These are phyloP conservation scores for Merluccius polli DNA, from an alignment of 2,797 vertebrate genomes.

Conservation along the genomic window DNA sequence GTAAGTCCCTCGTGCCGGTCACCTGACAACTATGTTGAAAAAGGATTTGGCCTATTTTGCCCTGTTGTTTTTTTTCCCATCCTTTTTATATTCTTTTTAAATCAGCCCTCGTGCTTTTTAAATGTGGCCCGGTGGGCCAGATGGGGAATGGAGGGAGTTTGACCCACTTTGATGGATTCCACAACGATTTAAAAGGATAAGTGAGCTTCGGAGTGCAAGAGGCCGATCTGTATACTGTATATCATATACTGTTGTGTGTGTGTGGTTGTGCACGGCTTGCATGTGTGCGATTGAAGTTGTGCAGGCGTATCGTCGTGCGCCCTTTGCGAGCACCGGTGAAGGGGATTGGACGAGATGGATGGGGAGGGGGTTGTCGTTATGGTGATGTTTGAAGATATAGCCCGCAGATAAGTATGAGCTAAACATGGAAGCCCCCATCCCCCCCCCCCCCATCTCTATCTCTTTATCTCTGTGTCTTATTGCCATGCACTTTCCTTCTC, in stretches of 20 bases:
- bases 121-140: conserved; percentile 74
- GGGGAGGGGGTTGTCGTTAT: neutral
- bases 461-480: neutral
- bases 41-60: conserved; percentile 69
- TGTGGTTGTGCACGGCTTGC: conserved; percentile 21
- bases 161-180: conserved; percentile 83
- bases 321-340: too few relatives aligned
- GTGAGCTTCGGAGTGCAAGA: conserved; percentile 69
- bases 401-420: neutral
- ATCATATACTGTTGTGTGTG: conserved; percentile 26
- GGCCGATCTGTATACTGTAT: conserved; percentile 23
- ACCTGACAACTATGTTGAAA: conserved; percentile 5
- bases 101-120: conserved; percentile 75
- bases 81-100: conserved; percentile 61
- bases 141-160: conserved; percentile 60
- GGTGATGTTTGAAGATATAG: neutral
- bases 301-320: neutral
- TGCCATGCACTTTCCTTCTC: neutral
- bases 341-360: neutral
- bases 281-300: neutral
- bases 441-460: neutral
- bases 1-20: too few relatives aligned
- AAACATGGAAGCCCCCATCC: neutral
- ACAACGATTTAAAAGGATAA: conserved; percentile 76
- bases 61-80: conserved; percentile 21